Percentiles rank a stretch among this genome's conserved stretches.
These are phyloP conservation scores for Rhopalosiphum padi DNA, from an alignment of 1,140 invertebrate genomes.

Conservation along the genomic window DNA sequence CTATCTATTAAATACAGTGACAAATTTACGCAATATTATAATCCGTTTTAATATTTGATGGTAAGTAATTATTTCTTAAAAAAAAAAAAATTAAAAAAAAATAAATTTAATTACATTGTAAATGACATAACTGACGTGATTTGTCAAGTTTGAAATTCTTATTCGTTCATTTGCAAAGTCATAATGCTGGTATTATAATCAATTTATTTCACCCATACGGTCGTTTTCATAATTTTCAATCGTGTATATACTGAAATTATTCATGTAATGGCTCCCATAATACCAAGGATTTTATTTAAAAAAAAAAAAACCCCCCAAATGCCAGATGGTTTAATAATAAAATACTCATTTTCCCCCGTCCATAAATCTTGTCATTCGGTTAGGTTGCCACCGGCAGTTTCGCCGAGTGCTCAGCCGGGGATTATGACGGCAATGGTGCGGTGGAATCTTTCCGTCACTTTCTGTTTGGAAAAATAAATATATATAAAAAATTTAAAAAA, in stretches of 20 bases:
- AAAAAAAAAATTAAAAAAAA: neutral
- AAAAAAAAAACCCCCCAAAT: constrained; percentile 10
- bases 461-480: neutral
- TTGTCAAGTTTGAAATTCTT: neutral
- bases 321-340: constrained; percentile 54
- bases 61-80: neutral
- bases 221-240: neutral
- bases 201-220: neutral
- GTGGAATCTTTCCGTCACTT: constrained; percentile 29
- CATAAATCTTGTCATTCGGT: constrained; percentile 56
- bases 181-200: constrained; percentile 2
- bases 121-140: neutral
- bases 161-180: neutral
- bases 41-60: neutral
- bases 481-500: neutral
- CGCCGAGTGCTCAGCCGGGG: constrained; percentile 38
- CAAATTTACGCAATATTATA: neutral
- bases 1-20: too few species aligned
- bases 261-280: neutral
- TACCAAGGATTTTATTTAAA: constrained; percentile 19
- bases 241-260: constrained; percentile 2
- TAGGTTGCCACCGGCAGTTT: constrained; percentile 37
- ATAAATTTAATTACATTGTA: too few species aligned
- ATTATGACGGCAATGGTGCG: constrained; percentile 21
- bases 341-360: constrained; percentile 40